A percentile compares a stretch with the other conserved stretches of the same genome.
These are phyloP conservation scores for Lacerta agilis DNA, from an alignment of 2,797 vertebrate species.

Conservation along the genomic window DNA sequence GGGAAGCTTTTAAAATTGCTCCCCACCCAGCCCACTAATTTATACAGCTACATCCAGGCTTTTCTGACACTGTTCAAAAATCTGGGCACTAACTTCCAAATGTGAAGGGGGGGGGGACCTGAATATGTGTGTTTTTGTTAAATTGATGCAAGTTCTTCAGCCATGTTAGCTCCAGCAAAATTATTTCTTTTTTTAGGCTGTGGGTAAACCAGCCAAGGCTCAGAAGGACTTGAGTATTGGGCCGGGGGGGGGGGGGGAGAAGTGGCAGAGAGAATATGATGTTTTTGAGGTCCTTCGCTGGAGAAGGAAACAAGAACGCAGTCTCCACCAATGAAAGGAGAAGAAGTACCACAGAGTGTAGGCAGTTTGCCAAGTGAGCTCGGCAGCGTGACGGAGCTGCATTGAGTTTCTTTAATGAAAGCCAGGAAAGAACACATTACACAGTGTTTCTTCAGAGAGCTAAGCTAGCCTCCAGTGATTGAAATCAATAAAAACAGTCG, in stretches of 20 bases:
- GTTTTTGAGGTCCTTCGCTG: slow-evolving; percentile 59
- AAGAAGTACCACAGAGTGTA: slow-evolving; percentile 81
- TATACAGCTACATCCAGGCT: neutral
- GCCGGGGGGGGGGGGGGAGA: slow-evolving; percentile 8
- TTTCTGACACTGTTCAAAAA: neutral
- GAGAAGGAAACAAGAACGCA: slow-evolving; percentile 56
- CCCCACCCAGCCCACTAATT: slow-evolving; percentile 27
- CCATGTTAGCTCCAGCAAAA: slow-evolving; percentile 37
- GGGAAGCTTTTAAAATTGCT: slow-evolving; percentile 7
- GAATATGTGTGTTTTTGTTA: neutral
- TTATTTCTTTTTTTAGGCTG: neutral
- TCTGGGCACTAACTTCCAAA: neutral
- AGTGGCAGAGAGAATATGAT: slow-evolving; percentile 44
- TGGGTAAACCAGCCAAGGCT: slow-evolving; percentile 21
- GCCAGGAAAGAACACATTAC: slow-evolving; percentile 89
- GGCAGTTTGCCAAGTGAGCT: slow-evolving; percentile 85
- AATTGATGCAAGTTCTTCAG: neutral
- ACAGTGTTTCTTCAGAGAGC: slow-evolving; percentile 78
- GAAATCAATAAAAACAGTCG: slow-evolving; percentile 82
- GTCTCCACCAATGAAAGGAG: slow-evolving; percentile 69
- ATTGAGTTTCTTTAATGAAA: slow-evolving; percentile 88
- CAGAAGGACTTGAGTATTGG: slow-evolving; percentile 15
- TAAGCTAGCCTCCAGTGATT: slow-evolving; percentile 78
- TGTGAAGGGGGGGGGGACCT: neutral
- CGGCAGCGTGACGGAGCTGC: slow-evolving; percentile 83